Base-by-base conservation (phyloP, 2,113 vertebrate species). In the Herpailurus yagouaroundi region DNA sequence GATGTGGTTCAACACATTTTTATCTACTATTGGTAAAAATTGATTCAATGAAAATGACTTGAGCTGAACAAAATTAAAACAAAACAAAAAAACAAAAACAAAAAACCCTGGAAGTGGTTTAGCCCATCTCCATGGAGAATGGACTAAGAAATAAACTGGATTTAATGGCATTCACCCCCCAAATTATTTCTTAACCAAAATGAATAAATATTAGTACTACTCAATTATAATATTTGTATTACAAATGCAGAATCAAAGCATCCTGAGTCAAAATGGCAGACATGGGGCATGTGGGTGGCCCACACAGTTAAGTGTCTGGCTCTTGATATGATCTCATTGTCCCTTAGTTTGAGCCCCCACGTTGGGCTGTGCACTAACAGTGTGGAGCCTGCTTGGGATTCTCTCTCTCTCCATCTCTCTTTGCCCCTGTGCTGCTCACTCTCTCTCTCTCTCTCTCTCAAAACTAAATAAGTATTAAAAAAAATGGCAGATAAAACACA, bases 121-220 rank as follows among this genome's bases (percentile, higher is more conserved):
- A 57, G 71, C 15, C 71, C n/a, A 63, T 82, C 31, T 88, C 64
- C 21, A n/a, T 19, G 71, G 66, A 93, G 87, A 83, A 83, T 77
- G 71, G 45, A 77, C 31, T 57, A 89, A 57, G n/a, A 91, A 80
- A 74, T 64, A 57, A 93, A 91, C 77, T 57, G n/a, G 50, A 15
- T 41, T 82, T 88, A 86, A 91, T 87, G 41, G 19, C 27, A 93
- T 77, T 63, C 25, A 66, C 16, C 4, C 5, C 31, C 38, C 23
- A 96, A 77, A 69, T 90, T 29, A 92, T 68, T 71, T 81, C 63
- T 89, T 90, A 74, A 55, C 16, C 36, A 60, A 95, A 85, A 93
- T 89, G 63, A 82, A 86, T 86, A 90, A 90, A 86, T 55, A 64
- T n/a, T 82, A 48, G 38, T 85, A 81, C 31, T 69, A 86, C 29